phyloP scores from a whole-genome alignment of 2,888 invertebrate genomes.

The Buathra laborator region DNA sequence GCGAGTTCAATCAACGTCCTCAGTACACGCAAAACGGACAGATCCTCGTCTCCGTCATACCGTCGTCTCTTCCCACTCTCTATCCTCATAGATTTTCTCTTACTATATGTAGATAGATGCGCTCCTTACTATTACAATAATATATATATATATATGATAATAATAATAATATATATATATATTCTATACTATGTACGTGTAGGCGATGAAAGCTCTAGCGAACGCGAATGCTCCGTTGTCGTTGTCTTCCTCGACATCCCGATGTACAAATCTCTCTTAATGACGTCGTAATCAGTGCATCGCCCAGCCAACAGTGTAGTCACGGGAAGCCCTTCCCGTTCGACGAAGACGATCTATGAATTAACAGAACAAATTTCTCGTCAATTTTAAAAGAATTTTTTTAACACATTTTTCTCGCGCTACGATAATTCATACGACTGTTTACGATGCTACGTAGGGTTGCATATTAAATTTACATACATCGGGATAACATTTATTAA shows the following conservation, averaged over 20 bases:
- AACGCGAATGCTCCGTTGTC: constrained; percentile 65
- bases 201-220: constrained; percentile 65
- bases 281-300: constrained; percentile 74
- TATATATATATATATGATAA: constrained; percentile 34
- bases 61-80: constrained; percentile 29
- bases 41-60: constrained; percentile 26
- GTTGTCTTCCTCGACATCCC: constrained; percentile 64
- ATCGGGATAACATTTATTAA: not conserved
- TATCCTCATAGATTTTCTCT: constrained; percentile 26
- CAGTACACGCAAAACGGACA: constrained; percentile 30
- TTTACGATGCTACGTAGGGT: not conserved
- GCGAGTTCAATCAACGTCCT: constrained; percentile 43
- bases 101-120: constrained; percentile 33
- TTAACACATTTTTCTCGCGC: constrained; percentile 1
- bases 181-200: constrained; percentile 53
- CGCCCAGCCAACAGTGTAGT: constrained; percentile 91
- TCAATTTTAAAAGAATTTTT: constrained; percentile 5
- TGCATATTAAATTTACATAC: not conserved
- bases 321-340: constrained; percentile 92
- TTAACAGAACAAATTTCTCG: constrained; percentile 73
- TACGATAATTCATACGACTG: not conserved
- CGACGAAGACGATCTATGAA: constrained; percentile 92
- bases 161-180: constrained; percentile 7
- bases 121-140: constrained; percentile 53
- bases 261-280: constrained; percentile 44